Evolutionary conservation across 2,888 invertebrate species (phyloP).

Genomic region (Thymelicus sylvestris): DNA sequence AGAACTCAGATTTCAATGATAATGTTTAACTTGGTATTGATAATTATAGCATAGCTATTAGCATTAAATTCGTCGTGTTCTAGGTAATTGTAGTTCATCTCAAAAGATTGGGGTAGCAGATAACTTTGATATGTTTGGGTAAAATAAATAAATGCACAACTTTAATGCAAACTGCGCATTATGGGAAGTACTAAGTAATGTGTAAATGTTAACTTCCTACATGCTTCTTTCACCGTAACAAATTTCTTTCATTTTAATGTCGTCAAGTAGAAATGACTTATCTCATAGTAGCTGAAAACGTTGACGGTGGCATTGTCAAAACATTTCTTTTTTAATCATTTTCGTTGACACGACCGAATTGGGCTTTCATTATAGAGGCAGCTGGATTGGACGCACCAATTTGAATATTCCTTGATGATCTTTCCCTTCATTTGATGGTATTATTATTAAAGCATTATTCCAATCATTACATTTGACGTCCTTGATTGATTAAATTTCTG

Average conservation of each 20-base stretch:
- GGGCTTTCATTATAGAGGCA: constrained; percentile 51
- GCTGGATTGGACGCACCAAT: constrained; percentile 51
- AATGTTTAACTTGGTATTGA: too few relatives aligned
- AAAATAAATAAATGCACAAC: too few relatives aligned
- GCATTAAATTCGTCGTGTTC: too few relatives aligned
- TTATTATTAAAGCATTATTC: constrained; percentile 27
- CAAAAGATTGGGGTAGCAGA: background rate
- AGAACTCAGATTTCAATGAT: too few relatives aligned
- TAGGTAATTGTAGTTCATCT: too few relatives aligned
- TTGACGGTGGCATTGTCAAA: constrained; percentile 61
- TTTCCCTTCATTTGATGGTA: constrained; percentile 22
- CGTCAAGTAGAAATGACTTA: constrained; percentile 45
- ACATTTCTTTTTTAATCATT: constrained; percentile 65
- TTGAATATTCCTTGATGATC: constrained; percentile 36
- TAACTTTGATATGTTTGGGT: background rate
- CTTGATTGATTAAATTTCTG: constrained; percentile 28
- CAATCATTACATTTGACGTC: constrained; percentile 30
- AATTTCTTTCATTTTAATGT: constrained; percentile 7
- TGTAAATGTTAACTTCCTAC: too few relatives aligned
- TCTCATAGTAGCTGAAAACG: constrained; percentile 44
- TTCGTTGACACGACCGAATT: constrained; percentile 60
- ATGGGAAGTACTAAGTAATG: too few relatives aligned
- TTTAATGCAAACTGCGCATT: too few relatives aligned
- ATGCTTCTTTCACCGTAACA: too few relatives aligned
- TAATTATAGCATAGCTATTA: too few relatives aligned